A percentile compares a stretch with the other conserved stretches of the same genome.
These are phyloP conservation scores for Anoncus sp. DNA, from an alignment of 2,888 invertebrate genomes.

Conservation along the genomic window DNA sequence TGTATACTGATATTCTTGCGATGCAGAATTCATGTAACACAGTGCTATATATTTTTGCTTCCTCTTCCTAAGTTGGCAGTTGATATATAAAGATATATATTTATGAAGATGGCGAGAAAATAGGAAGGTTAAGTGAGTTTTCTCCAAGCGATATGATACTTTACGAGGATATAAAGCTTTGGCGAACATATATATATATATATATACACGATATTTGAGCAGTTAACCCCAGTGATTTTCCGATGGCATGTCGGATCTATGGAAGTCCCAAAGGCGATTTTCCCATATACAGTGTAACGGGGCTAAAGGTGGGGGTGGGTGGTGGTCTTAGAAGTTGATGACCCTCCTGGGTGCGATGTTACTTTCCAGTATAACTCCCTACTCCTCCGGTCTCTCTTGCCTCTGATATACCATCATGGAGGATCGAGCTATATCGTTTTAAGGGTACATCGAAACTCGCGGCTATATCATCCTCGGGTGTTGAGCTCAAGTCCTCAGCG, in stretches of 20 bases:
- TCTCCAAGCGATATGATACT: constrained; percentile 10
- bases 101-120: neutral
- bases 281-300: constrained; percentile 2
- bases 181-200: constrained; percentile 10
- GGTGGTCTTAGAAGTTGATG: constrained; percentile 45
- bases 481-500: constrained; percentile 37
- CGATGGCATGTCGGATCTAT: constrained; percentile 42
- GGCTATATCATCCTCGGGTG: constrained; percentile 35
- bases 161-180: constrained; percentile 39
- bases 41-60: neutral
- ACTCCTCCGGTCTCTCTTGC: constrained; percentile 3
- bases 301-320: too few relatives aligned
- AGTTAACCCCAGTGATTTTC: constrained; percentile 51
- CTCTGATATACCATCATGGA: constrained; percentile 25
- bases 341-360: constrained; percentile 46
- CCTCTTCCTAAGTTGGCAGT: neutral
- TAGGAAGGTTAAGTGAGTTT: neutral
- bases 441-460: constrained; percentile 30
- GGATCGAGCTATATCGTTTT: constrained; percentile 21
- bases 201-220: constrained; percentile 17
- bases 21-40: neutral
- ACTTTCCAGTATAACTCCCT: constrained; percentile 17
- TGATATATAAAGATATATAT: neutral
- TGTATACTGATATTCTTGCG: neutral
- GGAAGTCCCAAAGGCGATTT: constrained; percentile 13